phyloP scores from a whole-genome alignment of 2,888 invertebrate species.

The Sepiola atlantica region DNA sequence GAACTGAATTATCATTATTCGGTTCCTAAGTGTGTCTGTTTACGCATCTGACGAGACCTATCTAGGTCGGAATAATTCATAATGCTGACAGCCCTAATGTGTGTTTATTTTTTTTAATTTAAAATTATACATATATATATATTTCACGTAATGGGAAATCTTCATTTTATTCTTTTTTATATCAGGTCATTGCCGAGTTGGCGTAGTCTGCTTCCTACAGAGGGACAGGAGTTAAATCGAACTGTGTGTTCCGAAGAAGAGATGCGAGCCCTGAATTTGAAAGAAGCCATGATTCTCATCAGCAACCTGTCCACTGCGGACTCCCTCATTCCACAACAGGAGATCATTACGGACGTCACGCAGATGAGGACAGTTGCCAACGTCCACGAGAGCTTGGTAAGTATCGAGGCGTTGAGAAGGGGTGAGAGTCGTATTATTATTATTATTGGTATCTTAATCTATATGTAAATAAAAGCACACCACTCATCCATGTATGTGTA shows the following conservation, averaged over 20 bases:
- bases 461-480: too few relatives aligned
- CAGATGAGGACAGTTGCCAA: conserved; percentile 89
- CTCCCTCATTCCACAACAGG: conserved; percentile 86
- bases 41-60: too few relatives aligned
- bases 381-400: conserved; percentile 91
- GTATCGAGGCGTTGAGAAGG: conserved; percentile 48
- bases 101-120: too few relatives aligned
- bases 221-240: conserved; percentile 66
- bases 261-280: conserved; percentile 84
- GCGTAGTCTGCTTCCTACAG: conserved; percentile 72
- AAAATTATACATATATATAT: too few relatives aligned
- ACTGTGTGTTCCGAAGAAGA: conserved; percentile 84
- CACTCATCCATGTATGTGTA: too few relatives aligned
- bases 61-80: too few relatives aligned
- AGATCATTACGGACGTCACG: conserved; percentile 89
- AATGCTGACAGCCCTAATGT: too few relatives aligned
- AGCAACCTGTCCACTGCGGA: conserved; percentile 87
- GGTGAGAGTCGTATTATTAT: neutral
- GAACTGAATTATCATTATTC: too few relatives aligned
- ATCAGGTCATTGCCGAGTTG: conserved; percentile 81
- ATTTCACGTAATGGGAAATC: neutral
- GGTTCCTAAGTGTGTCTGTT: too few relatives aligned
- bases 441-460: too few relatives aligned
- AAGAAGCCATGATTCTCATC: conserved; percentile 94
- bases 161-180: neutral